Conservation (phyloP, 2,113 vertebrate species). For the Rhombomys opimus region DNA sequence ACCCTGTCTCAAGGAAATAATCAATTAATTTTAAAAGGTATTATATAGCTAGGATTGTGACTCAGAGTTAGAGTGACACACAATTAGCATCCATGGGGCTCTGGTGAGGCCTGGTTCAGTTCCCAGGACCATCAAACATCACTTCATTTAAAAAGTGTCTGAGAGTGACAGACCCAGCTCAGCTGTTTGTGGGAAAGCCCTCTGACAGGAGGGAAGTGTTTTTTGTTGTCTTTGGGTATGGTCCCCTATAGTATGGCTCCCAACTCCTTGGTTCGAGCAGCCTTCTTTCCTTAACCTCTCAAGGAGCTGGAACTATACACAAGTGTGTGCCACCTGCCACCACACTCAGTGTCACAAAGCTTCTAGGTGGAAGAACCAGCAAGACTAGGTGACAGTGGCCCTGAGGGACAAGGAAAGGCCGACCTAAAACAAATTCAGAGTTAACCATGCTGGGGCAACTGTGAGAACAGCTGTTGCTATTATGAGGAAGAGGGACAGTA, state of each 20-base stretch:
- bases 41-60: neutral
- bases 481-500: slow-evolving; percentile 62
- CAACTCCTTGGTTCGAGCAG: neutral
- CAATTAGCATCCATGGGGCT: neutral
- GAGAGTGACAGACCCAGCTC: neutral
- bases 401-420: neutral
- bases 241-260: neutral
- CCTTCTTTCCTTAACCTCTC: too few species aligned
- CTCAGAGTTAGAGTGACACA: neutral
- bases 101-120: neutral
- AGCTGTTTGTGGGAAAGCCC: neutral
- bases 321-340: neutral
- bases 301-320: neutral
- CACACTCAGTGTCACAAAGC: neutral
- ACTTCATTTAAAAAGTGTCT: neutral
- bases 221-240: neutral
- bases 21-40: neutral
- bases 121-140: neutral
- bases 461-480: neutral
- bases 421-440: neutral
- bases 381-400: neutral
- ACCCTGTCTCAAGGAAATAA: neutral
- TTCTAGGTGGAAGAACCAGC: neutral
- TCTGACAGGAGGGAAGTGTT: neutral
- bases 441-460: neutral